These are phyloP conservation scores for Physella acuta DNA, from an alignment of 1,140 invertebrate genomes.

Conservation along the genomic window DNA sequence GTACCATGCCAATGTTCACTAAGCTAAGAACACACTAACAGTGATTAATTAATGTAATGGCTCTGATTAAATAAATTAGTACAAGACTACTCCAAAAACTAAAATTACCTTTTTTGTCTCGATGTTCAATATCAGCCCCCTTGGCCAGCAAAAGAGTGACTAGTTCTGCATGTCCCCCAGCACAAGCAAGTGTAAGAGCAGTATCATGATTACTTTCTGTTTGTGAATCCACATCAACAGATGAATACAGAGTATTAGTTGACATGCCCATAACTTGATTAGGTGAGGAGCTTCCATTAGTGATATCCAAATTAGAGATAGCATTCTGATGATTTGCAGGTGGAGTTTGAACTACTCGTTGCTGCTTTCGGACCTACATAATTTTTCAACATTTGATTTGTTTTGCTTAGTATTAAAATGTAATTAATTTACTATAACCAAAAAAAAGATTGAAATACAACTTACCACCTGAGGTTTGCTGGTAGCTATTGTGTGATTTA, in stretches of 20 bases:
- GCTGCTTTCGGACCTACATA: constrained; percentile 36
- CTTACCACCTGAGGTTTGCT: constrained; percentile 30
- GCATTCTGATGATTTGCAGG: constrained; percentile 22
- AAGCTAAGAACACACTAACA: no score
- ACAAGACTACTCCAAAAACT: no score
- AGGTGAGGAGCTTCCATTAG: constrained; percentile 42
- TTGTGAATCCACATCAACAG: constrained; percentile 86
- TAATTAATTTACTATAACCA: no score
- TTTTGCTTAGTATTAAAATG: no score
- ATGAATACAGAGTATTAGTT: constrained; percentile 42
- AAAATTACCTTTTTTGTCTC: constrained; percentile 83
- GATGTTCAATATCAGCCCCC: constrained; percentile 93
- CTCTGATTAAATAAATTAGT: no score
- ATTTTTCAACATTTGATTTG: no score
- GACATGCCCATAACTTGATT: constrained; percentile 48
- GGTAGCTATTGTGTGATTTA: constrained; percentile 20
- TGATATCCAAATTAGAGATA: constrained; percentile 34
- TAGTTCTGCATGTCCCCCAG: constrained; percentile 93
- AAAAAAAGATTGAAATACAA: no score
- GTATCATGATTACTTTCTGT: constrained; percentile 99
- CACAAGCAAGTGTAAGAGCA: constrained; percentile 93
- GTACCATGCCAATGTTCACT: no score
- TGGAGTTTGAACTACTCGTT: constrained; percentile 27
- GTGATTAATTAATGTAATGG: no score
- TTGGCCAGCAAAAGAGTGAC: constrained; percentile 86